Conservation (phyloP, 1,140 invertebrate genomes). For the Mylabris phalerata region DNA sequence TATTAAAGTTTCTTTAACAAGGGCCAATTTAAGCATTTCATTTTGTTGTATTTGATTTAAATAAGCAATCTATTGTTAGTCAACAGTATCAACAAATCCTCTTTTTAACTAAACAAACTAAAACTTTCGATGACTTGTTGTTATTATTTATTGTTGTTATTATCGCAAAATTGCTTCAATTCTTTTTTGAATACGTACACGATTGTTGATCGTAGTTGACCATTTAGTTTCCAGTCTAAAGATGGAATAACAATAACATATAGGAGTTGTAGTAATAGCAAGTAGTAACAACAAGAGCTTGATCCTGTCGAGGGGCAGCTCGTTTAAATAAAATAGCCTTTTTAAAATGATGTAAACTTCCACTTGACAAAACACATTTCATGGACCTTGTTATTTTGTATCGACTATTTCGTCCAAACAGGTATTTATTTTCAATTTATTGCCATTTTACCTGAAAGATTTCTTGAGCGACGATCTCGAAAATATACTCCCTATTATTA, state of each 20-base stretch:
- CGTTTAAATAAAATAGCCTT: conserved; percentile 26
- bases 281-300: conserved; percentile 9
- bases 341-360: conserved; percentile 36
- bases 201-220: conserved; percentile 18
- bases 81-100: no score
- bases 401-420: conserved; percentile 33
- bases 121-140: no score
- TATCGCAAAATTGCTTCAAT: neutral
- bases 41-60: conserved; percentile 5
- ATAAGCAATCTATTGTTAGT: no score
- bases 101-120: no score
- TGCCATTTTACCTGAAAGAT: conserved; percentile 23
- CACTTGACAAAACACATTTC: conserved; percentile 37
- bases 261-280: no score
- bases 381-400: conserved; percentile 37
- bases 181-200: conserved; percentile 22
- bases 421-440: conserved; percentile 37
- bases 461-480: neutral
- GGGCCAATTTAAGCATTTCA: conserved; percentile 11
- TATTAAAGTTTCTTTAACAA: conserved; percentile 5
- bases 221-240: conserved; percentile 28
- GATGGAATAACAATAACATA: conserved; percentile 32
- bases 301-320: conserved; percentile 31
- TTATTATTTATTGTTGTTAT: no score
- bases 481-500: no score